Evolutionary conservation across 2,797 vertebrate genomes (phyloP).

Genomic region (Tarsius wallacei): DNA sequence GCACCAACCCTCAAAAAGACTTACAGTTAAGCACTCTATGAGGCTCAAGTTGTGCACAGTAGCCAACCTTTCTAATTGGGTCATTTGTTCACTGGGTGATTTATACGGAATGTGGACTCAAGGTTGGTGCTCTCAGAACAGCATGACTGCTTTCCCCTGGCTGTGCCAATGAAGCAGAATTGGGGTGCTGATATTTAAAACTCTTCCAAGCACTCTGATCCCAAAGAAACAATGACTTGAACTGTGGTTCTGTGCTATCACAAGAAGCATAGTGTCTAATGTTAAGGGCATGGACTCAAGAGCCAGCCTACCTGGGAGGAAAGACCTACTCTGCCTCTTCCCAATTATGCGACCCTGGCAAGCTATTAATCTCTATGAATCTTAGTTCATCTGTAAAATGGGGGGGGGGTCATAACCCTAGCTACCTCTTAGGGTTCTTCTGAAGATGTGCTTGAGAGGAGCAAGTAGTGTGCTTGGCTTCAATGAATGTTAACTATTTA

Average conservation of each 20-base stretch:
- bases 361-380: neutral
- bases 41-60: neutral
- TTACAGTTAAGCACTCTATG: neutral
- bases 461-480: neutral
- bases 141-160: neutral
- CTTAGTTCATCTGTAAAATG: constrained; percentile 36
- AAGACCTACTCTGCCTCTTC: neutral
- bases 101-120: neutral
- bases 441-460: neutral
- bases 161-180: neutral
- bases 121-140: constrained; percentile 46
- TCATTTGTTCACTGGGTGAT: constrained; percentile 61
- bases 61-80: constrained; percentile 74
- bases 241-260: neutral
- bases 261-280: neutral
- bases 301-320: neutral
- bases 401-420: neutral
- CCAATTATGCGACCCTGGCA: neutral
- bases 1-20: neutral
- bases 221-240: neutral
- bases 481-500: neutral
- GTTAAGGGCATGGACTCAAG: neutral
- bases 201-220: neutral
- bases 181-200: neutral
- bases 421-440: neutral